Conservation (phyloP, 2,113 vertebrate genomes). For the Jaculus jaculus region DNA sequence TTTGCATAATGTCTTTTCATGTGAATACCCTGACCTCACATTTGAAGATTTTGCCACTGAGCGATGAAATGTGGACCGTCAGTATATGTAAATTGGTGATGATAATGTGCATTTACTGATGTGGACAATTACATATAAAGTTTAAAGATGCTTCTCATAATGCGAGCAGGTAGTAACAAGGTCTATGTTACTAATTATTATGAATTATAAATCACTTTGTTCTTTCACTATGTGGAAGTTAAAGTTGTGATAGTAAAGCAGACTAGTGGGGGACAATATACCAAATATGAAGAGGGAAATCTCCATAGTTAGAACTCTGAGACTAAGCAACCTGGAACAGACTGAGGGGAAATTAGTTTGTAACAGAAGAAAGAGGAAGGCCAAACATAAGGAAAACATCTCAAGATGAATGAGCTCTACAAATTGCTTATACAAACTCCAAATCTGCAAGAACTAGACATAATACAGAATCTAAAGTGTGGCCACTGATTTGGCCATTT, state of each 20-base stretch:
- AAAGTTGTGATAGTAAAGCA: neutral
- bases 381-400: neutral
- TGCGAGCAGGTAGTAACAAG: neutral
- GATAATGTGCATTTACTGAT: neutral
- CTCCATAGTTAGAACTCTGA: neutral
- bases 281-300: neutral
- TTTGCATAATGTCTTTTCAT: neutral
- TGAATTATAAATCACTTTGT: neutral
- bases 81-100: neutral
- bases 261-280: neutral
- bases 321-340: neutral
- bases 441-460: neutral
- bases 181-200: neutral
- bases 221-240: neutral
- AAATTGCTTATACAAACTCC: neutral
- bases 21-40: neutral
- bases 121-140: neutral
- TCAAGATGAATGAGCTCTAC: neutral
- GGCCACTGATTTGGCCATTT: neutral
- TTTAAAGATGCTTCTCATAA: neutral
- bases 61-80: neutral
- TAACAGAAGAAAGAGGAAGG: neutral
- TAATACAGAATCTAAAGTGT: neutral
- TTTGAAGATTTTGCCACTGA: neutral
- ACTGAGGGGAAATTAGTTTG: neutral